A percentile compares a stretch with the other conserved stretches of the same genome.
These are phyloP conservation scores for Dreissena polymorpha DNA, from an alignment of 1,140 invertebrate genomes.

Conservation along the genomic window DNA sequence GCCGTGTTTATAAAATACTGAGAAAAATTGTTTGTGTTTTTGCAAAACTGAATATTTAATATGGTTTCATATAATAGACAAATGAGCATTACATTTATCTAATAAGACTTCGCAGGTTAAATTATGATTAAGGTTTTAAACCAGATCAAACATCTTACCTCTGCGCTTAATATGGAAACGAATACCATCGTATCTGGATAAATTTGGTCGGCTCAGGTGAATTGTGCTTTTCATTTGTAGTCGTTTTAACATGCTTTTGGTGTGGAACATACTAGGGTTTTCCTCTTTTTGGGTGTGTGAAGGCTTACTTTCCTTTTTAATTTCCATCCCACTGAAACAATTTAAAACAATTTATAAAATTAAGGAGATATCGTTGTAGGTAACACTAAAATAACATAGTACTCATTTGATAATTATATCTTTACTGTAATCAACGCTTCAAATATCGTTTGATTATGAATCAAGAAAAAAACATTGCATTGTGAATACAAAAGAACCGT, in stretches of 20 bases:
- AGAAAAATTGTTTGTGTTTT: background rate
- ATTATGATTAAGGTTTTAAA: background rate
- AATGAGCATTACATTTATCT: background rate
- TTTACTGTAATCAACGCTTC: background rate
- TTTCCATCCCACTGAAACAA: constrained; percentile 31
- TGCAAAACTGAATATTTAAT: background rate
- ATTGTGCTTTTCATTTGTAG: constrained; percentile 12
- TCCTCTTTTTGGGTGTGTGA: background rate
- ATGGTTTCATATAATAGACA: background rate
- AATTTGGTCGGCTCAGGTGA: constrained; percentile 18
- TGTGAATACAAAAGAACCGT: background rate
- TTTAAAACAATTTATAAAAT: too few relatives aligned
- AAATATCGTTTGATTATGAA: background rate
- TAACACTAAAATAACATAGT: background rate
- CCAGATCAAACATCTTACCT: constrained; percentile 12
- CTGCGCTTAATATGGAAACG: constrained; percentile 39
- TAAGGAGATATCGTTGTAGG: too few relatives aligned
- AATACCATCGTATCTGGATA: constrained; percentile 48
- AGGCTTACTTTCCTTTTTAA: constrained; percentile 19
- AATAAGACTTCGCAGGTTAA: background rate
- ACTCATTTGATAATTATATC: background rate
- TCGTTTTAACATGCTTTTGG: constrained; percentile 27
- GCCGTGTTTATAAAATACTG: background rate
- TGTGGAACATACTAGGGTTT: constrained; percentile 8
- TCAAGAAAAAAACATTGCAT: background rate